Percentiles rank a stretch among this genome's conserved stretches.
phyloP scores from a whole-genome alignment of 2,888 invertebrate species.

The Plemyria rubiginata region DNA sequence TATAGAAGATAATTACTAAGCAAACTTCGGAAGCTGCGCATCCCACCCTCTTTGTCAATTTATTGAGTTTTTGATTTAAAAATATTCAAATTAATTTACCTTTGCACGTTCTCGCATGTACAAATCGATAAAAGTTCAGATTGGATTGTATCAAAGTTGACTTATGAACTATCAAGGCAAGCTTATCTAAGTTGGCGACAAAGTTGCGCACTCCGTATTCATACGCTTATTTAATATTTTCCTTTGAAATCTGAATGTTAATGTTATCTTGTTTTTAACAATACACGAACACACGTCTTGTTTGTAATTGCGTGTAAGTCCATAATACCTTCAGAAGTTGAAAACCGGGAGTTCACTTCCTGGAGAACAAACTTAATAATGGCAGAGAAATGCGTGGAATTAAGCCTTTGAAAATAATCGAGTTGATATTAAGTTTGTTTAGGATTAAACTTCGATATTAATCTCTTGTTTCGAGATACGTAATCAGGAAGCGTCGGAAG shows the following conservation, averaged over 20 bases:
- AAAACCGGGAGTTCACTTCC: conserved; percentile 2
- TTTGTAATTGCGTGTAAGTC: conserved; percentile 14
- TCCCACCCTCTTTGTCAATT: too few relatives aligned
- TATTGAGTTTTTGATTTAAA: neutral
- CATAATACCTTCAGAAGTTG: conserved; percentile 18
- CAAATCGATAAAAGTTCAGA: conserved; percentile 7
- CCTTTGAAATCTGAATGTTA: conserved; percentile 7
- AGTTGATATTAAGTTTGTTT: neutral
- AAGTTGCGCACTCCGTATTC: conserved; percentile 18
- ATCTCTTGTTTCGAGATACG: too few relatives aligned
- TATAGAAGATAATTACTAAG: too few relatives aligned
- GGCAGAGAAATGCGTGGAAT: conserved; percentile 8
- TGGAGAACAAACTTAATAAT: conserved; percentile 5
- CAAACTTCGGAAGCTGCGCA: too few relatives aligned
- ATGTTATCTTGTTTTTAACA: conserved; percentile 19
- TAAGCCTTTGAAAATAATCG: neutral
- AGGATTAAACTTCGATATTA: neutral
- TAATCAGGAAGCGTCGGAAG: too few relatives aligned
- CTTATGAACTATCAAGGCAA: conserved; percentile 13
- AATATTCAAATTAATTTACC: neutral
- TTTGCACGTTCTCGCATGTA: conserved; percentile 1
- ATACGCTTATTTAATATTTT: conserved; percentile 14
- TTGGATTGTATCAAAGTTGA: conserved; percentile 17
- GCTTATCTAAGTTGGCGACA: conserved; percentile 14
- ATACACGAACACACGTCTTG: conserved; percentile 3